Evolutionary conservation across 1,140 invertebrate species (phyloP).

Genomic region (Hirudo medicinalis): DNA sequence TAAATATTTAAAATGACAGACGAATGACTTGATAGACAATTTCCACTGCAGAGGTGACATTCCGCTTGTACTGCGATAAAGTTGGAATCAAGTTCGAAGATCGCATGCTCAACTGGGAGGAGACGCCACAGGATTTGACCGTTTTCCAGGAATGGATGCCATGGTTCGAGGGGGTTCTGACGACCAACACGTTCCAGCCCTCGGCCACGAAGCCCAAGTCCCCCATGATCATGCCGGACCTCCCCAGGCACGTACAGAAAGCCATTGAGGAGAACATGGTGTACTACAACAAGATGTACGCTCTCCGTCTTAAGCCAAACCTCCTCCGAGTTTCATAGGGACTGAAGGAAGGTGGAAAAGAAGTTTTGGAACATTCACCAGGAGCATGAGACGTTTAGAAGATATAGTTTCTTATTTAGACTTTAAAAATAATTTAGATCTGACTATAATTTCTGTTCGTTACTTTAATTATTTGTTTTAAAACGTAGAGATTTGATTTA

Average conservation of each 20-base stretch:
- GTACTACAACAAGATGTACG: slow-evolving; percentile 24
- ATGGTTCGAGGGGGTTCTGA: slow-evolving; percentile 26
- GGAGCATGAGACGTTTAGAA: not conserved
- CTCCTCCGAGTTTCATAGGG: slow-evolving; percentile 14
- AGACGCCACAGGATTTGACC: slow-evolving; percentile 20
- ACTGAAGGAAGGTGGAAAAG: not conserved
- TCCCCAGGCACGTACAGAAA: slow-evolving; percentile 21
- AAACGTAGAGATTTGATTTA: too few relatives aligned
- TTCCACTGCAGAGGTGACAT: slow-evolving; percentile 20
- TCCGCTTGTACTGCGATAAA: slow-evolving; percentile 23
- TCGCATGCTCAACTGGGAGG: slow-evolving; percentile 25
- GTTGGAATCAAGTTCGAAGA: slow-evolving; percentile 24
- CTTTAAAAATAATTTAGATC: too few relatives aligned
- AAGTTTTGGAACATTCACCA: not conserved
- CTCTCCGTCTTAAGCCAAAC: slow-evolving; percentile 18
- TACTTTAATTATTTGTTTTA: too few relatives aligned
- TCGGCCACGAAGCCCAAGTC: slow-evolving; percentile 23
- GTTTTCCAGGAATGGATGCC: slow-evolving; percentile 27
- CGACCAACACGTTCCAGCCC: slow-evolving; percentile 23
- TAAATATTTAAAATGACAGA: too few relatives aligned
- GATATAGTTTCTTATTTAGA: too few relatives aligned
- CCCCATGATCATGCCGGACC: slow-evolving; percentile 23
- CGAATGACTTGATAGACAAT: too few relatives aligned
- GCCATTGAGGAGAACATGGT: slow-evolving; percentile 24
- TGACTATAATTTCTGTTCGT: too few relatives aligned